Conservation (phyloP, 2,113 vertebrate genomes). For the Eubucco bourcierii region DNA sequence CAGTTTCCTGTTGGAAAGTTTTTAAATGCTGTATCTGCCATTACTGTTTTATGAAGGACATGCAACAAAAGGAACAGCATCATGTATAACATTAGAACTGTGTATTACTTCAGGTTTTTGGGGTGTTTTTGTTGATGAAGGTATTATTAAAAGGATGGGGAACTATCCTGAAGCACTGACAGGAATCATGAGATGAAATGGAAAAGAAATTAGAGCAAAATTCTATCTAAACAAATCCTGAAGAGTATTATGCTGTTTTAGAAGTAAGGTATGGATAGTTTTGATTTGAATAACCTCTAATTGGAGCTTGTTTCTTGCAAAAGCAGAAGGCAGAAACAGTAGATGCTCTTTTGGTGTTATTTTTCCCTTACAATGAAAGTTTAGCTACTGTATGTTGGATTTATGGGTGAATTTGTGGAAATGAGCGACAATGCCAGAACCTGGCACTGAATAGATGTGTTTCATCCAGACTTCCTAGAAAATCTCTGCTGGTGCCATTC, state of each 20-base stretch:
- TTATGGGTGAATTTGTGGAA: conserved; percentile 1
- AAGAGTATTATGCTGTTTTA: neutral
- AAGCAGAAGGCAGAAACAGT: neutral
- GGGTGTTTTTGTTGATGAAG: no score
- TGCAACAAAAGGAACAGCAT: neutral
- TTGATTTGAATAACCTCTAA: conserved; percentile 71
- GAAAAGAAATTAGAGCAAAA: neutral
- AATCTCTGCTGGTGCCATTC: neutral
- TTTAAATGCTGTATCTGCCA: neutral
- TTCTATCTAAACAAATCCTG: neutral
- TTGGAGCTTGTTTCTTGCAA: conserved; percentile 43
- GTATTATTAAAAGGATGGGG: no score
- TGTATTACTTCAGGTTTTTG: no score
- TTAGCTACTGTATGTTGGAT: neutral
- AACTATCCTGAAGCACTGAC: neutral
- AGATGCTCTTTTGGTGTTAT: neutral
- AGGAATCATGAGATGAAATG: neutral
- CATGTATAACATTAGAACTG: neutral
- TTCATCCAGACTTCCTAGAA: neutral
- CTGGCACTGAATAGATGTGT: neutral
- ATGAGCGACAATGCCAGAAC: neutral
- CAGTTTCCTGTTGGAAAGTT: conserved; percentile 52
- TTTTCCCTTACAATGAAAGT: neutral
- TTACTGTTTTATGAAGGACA: neutral
- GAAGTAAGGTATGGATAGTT: neutral